Base-by-base conservation (phyloP, 2,797 vertebrate genomes). In the Lithobates pipiens region DNA sequence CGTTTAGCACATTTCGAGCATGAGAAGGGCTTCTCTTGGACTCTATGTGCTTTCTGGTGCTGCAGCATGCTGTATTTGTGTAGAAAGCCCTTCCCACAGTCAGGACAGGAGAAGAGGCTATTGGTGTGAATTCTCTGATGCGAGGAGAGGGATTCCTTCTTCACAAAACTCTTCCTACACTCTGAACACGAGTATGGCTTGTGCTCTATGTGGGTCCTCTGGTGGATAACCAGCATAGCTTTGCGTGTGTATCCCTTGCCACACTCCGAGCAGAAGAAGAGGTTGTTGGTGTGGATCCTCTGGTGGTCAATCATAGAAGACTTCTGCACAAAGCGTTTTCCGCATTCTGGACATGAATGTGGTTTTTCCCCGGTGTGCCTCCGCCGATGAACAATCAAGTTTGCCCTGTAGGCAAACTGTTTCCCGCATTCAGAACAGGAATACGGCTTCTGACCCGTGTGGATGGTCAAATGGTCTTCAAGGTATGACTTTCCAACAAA, bases 221-320 rank as follows among this genome's bases (percentile, higher is more conserved):
- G 44, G 34, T 81, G 79, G 29, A 34, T 39, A 16, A 36, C 34
- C 4, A 82, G 80, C 11, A 73, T 25, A 0, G 27, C 50, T 25
- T 73, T 82, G 11, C 42, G 57, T 11, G 46, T 6, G 25, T 73
- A 82, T 42, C 80, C 50, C 23, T 82, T 82, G 10, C 70, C 70
- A 29, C 80, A 82, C n/a, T 73, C 80, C 2, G 36, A 25, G 39
- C 80, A 82, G 15, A 69, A 63, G 57, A n/a, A 73, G 5, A 68
- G n/a, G n/a, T 82, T 82, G 13, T 73, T 69, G 7, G 67, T 82
- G 54, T 82, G 80, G 16, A 82, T 36, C 34, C 57, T 82, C 27
- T 73, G 50, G 61, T 82, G 80, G 57, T 72, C 34, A 10, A 54
- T 29, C 0, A 73, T 46, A 18, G 72, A 39, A 11, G 80, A 82